A percentile compares a stretch with the other conserved stretches of the same genome.
Conservation (phyloP, 2,888 invertebrate genomes). For the Melangyna quadrimaculata region DNA sequence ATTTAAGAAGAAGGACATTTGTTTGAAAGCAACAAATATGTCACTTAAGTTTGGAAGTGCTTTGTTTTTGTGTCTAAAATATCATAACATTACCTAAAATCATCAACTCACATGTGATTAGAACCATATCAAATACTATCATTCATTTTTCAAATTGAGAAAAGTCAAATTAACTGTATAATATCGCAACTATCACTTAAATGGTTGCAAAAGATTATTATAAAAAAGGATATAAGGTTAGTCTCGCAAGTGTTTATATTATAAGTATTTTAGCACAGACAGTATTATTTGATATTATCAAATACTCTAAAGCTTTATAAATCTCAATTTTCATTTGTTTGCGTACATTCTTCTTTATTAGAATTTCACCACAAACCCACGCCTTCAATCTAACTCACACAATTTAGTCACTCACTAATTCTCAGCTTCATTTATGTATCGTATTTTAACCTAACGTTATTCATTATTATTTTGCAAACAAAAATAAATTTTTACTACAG, state of each 20-base stretch:
- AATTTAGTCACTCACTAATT: not conserved
- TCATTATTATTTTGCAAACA: slow-evolving; percentile 28
- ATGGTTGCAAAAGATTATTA: not conserved
- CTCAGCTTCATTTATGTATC: slow-evolving; percentile 44
- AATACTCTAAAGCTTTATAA: not conserved
- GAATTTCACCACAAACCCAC: not conserved
- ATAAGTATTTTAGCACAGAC: not conserved
- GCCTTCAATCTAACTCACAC: slow-evolving; percentile 11
- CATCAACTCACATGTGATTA: slow-evolving; percentile 20
- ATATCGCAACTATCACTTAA: not conserved
- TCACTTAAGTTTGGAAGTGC: not conserved
- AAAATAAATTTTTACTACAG: slow-evolving; percentile 68
- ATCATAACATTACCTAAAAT: not conserved
- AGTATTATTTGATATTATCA: slow-evolving; percentile 7
- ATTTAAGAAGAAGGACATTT: too few species aligned
- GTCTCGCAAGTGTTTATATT: not conserved
- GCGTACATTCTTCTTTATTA: not conserved
- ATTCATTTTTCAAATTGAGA: not conserved
- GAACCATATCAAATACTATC: slow-evolving; percentile 20
- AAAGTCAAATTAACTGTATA: not conserved
- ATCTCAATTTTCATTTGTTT: not conserved
- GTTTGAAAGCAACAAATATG: too few species aligned
- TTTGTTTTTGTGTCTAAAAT: not conserved
- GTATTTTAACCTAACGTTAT: not conserved
- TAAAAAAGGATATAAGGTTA: slow-evolving; percentile 7